Evolutionary conservation across 2,888 invertebrate species (phyloP), one percentile per base, ranked within the genome.

Genomic region (Periphyllus acericola): DNA sequence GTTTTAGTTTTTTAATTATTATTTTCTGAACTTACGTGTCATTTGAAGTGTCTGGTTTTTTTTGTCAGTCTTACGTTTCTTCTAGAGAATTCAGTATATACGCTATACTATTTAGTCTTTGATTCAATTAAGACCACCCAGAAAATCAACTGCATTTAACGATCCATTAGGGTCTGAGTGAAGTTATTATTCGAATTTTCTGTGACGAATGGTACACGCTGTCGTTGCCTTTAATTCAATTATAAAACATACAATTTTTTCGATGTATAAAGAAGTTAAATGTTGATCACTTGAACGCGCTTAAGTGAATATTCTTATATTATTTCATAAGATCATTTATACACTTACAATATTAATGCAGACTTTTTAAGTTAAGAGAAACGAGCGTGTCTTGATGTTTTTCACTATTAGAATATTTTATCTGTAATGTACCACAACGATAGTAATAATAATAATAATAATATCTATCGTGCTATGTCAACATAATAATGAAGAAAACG

Each of bases 51-150:
- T 40, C 9, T 9, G 40, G 46, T 46, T 46, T n/a, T 46, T 46
- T 8, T 46, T 60, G 19, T 60, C 6, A 60, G 25, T 60, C 4
- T 21, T 60, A 21, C 14, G 46, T 46, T 60, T 60, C 4, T 60
- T 60, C 21, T 25, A 19, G 60, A 25, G 25, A 60, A 60, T 60
- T 6, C 21, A 60, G 8, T 25, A 21, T 25, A 60, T 21, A 6
- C 60, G 2, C 4, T 25, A 21, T 60, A 60, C 14, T 17, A 52
- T 52, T 5, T 36, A 36, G 46, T 46, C 46, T 46, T 3, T 60
- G 60, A 40, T 46, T 76, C 17, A 46, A 76, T 76, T n/a, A 29
- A 46, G 76, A 76, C 76, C 46, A 76, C 76, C 46, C 76, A 76
- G 76, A 29, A 19, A 76, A 29, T 11, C 25, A 40, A 46, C 46